Percentiles rank a stretch among this genome's conserved stretches.
phyloP scores from a whole-genome alignment of 2,113 vertebrate species.

The Hydrochoerus hydrochaeris region DNA sequence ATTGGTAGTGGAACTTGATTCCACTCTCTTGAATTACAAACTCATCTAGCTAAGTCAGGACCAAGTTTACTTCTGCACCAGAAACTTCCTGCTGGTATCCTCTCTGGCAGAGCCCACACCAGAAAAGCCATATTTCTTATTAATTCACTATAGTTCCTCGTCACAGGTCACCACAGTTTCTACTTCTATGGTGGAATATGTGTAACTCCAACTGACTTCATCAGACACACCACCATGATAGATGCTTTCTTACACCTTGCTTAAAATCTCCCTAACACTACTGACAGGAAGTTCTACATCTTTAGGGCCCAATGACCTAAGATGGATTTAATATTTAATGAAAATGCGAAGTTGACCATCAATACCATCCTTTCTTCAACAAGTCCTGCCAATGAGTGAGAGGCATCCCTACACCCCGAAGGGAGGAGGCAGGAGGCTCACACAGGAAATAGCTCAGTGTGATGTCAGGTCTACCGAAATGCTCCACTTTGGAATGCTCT shows the following conservation, averaged over 20 bases:
- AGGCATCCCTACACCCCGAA: background rate
- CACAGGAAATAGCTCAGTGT: background rate
- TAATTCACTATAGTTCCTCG: background rate
- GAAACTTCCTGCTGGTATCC: background rate
- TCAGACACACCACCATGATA: background rate
- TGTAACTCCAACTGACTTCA: background rate
- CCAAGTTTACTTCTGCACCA: background rate
- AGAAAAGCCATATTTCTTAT: background rate
- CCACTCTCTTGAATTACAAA: background rate
- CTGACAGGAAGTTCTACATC: background rate
- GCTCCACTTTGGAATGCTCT: background rate
- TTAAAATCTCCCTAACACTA: conserved; percentile 15
- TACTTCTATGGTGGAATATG: background rate
- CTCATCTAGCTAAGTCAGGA: background rate
- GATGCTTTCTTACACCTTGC: background rate
- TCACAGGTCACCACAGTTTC: background rate
- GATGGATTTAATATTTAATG: background rate
- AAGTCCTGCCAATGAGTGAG: background rate
- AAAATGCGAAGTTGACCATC: background rate
- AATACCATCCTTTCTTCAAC: background rate
- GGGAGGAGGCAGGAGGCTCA: background rate
- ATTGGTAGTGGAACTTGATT: background rate
- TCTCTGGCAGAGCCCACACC: background rate
- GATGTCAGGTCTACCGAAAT: background rate
- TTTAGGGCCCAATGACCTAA: background rate